These are phyloP conservation scores for Julus scandinavius DNA, from an alignment of 2,888 invertebrate species.

Conservation along the genomic window DNA sequence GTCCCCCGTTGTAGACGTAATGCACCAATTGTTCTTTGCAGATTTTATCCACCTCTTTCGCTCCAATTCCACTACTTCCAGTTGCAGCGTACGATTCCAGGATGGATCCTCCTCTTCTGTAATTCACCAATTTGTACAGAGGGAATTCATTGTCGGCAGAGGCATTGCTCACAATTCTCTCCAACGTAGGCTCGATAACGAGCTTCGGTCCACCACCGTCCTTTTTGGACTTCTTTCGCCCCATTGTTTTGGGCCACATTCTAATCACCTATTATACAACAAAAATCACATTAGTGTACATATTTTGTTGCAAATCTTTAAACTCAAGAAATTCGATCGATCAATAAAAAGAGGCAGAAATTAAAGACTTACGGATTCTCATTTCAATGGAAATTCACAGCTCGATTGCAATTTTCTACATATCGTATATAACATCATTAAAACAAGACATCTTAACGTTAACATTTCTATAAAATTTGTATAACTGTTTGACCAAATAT, in stretches of 20 bases:
- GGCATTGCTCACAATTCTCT: constrained; percentile 85
- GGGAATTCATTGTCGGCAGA: constrained; percentile 80
- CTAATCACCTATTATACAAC: neutral
- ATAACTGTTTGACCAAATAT: neutral
- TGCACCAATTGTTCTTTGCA: constrained; percentile 82
- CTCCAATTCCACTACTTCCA: constrained; percentile 78
- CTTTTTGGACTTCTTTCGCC: neutral
- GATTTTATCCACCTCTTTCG: constrained; percentile 82
- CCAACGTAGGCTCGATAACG: constrained; percentile 73
- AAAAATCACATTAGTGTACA: neutral
- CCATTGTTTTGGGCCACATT: neutral
- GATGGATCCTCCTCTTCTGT: constrained; percentile 78
- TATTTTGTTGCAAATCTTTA: too few relatives aligned
- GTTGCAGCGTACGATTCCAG: constrained; percentile 75
- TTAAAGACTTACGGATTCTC: too few relatives aligned
- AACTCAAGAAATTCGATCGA: too few relatives aligned
- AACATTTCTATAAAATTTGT: neutral
- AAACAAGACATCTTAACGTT: neutral
- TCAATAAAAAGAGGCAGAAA: too few relatives aligned
- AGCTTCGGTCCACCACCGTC: neutral
- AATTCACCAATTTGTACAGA: constrained; percentile 85
- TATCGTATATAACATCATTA: too few relatives aligned
- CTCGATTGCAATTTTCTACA: too few relatives aligned
- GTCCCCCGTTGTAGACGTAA: constrained; percentile 87
- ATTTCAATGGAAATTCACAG: too few relatives aligned